These are phyloP conservation scores for Chloroceryle amazona DNA, from an alignment of 2,797 vertebrate genomes.

Conservation along the genomic window DNA sequence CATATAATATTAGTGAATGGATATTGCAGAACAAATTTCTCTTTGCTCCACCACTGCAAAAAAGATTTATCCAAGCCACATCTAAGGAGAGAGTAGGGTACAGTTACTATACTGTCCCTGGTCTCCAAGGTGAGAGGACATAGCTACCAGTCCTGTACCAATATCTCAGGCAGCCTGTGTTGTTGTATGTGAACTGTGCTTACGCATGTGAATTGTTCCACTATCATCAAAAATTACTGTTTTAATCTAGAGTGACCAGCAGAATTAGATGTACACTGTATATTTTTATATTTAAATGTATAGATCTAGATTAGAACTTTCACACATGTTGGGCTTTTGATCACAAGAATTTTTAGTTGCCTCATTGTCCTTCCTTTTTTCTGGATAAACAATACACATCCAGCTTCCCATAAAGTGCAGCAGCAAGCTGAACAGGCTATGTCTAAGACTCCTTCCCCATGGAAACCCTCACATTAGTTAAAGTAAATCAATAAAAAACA, in stretches of 20 bases:
- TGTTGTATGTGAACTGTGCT: not conserved
- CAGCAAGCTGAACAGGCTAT: not conserved
- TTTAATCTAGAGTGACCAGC: not conserved
- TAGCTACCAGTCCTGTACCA: too few species aligned
- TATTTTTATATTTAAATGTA: not conserved
- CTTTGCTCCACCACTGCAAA: not conserved
- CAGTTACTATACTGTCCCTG: not conserved
- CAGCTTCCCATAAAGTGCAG: not conserved
- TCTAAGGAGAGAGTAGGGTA: not conserved
- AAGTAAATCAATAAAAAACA: not conserved
- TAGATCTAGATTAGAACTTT: not conserved
- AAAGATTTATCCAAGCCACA: not conserved
- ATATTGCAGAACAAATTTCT: not conserved
- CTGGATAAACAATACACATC: not conserved
- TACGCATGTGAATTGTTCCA: fast-evolving
- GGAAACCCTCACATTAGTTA: not conserved
- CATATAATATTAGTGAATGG: not conserved
- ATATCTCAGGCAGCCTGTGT: not conserved
- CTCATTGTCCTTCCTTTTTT: not conserved
- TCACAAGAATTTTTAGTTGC: not conserved
- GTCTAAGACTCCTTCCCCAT: not conserved
- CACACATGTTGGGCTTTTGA: not conserved
- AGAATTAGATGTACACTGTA: not conserved
- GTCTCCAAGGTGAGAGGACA: not conserved
- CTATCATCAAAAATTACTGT: not conserved